Evolutionary conservation across 2,797 vertebrate species (phyloP).

Genomic region (Poecilia velifera): DNA sequence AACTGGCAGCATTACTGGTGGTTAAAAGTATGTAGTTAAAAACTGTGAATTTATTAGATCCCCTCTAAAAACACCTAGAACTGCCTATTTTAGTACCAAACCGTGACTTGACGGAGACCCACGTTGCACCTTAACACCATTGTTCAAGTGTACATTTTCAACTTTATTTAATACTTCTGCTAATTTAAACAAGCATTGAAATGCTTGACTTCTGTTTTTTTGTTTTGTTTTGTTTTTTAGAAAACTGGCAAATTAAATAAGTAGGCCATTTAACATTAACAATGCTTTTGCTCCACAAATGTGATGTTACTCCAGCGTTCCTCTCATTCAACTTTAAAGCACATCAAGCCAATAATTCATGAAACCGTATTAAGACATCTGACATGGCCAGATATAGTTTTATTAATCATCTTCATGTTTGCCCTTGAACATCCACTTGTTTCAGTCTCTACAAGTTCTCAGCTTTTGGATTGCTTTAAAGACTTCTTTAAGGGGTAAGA

Average conservation of each 20-base stretch:
- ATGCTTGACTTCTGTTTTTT: not conserved
- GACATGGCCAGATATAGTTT: conserved; percentile 64
- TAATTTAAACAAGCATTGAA: not conserved
- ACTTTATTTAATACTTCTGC: not conserved
- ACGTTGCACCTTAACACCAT: not conserved
- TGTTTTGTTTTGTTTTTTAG: not conserved
- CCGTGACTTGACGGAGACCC: not conserved
- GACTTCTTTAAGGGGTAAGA: conserved; percentile 42
- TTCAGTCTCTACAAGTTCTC: conserved; percentile 36
- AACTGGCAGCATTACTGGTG: not conserved
- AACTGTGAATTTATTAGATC: not conserved
- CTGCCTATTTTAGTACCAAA: not conserved
- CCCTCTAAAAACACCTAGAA: not conserved
- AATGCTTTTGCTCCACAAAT: not conserved
- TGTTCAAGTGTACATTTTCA: not conserved
- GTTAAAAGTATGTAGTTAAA: not conserved
- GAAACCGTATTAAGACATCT: conserved; percentile 55
- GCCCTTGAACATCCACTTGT: conserved; percentile 48
- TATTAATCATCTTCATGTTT: conserved; percentile 35
- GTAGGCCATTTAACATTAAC: not conserved
- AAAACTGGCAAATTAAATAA: not conserved
- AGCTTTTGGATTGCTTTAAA: conserved; percentile 49
- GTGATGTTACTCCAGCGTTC: not conserved
- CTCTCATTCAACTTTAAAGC: conserved; percentile 29
- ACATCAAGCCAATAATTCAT: conserved; percentile 29